A percentile compares a stretch with the other conserved stretches of the same genome.
phyloP scores from a whole-genome alignment of 1,140 invertebrate genomes.

The Condylostylus longicornis region DNA sequence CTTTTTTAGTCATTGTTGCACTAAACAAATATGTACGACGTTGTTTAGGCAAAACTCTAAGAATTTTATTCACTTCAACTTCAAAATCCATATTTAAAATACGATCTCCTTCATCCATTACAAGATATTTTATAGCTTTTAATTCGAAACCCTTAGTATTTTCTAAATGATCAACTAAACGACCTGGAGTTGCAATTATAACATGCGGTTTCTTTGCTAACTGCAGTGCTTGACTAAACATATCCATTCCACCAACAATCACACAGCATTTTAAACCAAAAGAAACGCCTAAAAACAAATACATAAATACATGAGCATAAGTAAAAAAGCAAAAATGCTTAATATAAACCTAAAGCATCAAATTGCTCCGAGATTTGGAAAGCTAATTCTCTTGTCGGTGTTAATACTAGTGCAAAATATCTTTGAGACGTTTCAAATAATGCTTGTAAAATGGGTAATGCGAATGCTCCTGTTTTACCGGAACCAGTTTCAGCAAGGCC shows the following conservation, averaged over 20 bases:
- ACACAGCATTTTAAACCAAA: slow-evolving; percentile 92
- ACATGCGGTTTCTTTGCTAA: slow-evolving; percentile 92
- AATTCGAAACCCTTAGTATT: slow-evolving; percentile 91
- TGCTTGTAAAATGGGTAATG: slow-evolving; percentile 84
- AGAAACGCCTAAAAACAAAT: slow-evolving; percentile 37
- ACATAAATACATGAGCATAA: slow-evolving; percentile 1
- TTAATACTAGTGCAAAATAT: slow-evolving; percentile 86
- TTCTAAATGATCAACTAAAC: slow-evolving; percentile 79
- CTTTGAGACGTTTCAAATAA: slow-evolving; percentile 81
- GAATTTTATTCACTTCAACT: slow-evolving; percentile 88
- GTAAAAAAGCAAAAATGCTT: slow-evolving; percentile 3
- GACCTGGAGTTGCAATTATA: slow-evolving; percentile 82
- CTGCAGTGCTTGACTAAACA: slow-evolving; percentile 80
- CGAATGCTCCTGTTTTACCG: slow-evolving; percentile 96
- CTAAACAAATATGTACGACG: slow-evolving; percentile 83
- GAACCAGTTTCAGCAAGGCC: slow-evolving; percentile 95
- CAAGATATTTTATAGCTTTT: slow-evolving; percentile 73
- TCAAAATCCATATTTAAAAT: slow-evolving; percentile 96
- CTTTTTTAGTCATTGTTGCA: slow-evolving; percentile 98
- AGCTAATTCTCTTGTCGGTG: slow-evolving; percentile 93
- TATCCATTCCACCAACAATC: slow-evolving; percentile 96
- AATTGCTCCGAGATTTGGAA: slow-evolving; percentile 94
- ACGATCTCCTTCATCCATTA: slow-evolving; percentile 93
- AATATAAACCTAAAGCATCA: slow-evolving; percentile 64
- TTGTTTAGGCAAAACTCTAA: slow-evolving; percentile 80